phyloP scores from a whole-genome alignment of 2,888 invertebrate species.

The Eucriotettix oculatus region DNA sequence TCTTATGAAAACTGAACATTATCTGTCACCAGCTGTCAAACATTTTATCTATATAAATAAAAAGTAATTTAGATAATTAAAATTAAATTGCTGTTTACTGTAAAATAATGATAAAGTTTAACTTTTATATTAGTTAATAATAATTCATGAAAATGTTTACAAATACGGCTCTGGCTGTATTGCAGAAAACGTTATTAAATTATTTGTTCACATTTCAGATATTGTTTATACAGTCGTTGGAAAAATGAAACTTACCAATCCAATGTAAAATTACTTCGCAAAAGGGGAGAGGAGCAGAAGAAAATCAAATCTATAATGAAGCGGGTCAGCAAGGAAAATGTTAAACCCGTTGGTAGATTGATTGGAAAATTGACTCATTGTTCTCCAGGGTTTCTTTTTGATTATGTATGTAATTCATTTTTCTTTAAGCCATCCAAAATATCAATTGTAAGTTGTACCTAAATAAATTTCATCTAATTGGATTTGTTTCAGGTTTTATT shows the following conservation, averaged over 20 bases:
- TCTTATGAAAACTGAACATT: too few relatives aligned
- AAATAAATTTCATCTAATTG: background rate
- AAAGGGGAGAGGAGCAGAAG: conserved; percentile 74
- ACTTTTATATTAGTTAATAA: background rate
- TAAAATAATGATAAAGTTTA: too few relatives aligned
- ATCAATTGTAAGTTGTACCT: background rate
- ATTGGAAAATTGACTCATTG: conserved; percentile 95
- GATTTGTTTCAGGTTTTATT: conserved; percentile 35
- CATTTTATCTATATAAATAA: too few relatives aligned
- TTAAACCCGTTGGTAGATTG: conserved; percentile 87
- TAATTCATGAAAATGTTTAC: background rate
- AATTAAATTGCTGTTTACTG: too few relatives aligned
- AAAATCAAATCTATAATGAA: conserved; percentile 94
- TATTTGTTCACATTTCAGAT: conserved; percentile 30
- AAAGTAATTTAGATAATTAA: too few relatives aligned
- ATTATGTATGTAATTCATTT: conserved; percentile 55
- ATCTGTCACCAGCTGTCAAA: too few relatives aligned
- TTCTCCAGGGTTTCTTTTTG: conserved; percentile 88
- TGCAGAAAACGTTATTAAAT: background rate
- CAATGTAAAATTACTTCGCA: conserved; percentile 69
- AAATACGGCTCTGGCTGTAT: background rate
- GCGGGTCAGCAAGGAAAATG: conserved; percentile 93
- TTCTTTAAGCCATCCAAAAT: background rate
- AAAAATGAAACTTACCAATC: conserved; percentile 74
- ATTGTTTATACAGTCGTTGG: conserved; percentile 89